Conservation (phyloP, 2,888 invertebrate genomes). For the Acronicta alni region DNA sequence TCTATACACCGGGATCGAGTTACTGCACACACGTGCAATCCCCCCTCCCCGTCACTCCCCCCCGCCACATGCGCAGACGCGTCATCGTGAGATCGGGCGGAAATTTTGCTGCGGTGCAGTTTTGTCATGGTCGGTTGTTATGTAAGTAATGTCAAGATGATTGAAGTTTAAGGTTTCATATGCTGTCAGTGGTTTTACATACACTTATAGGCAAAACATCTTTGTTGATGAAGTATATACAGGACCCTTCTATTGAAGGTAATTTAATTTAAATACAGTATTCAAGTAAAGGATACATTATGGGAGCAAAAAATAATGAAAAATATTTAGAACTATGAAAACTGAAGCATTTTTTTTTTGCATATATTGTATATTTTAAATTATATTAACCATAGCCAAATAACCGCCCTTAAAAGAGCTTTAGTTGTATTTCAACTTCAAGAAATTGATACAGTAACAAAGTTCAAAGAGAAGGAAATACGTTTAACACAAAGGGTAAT, state of each 20-base stretch:
- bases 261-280: not conserved
- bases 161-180: conserved; percentile 58
- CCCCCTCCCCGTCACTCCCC: conserved; percentile 45
- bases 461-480: not conserved
- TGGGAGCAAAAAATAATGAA: too few relatives aligned
- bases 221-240: not conserved
- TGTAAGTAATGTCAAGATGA: conserved; percentile 59
- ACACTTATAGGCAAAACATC: conserved; percentile 3
- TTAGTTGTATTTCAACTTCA: too few relatives aligned
- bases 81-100: conserved; percentile 53
- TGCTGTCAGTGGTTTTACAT: conserved; percentile 30
- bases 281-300: too few relatives aligned
- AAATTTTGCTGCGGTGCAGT: conserved; percentile 58
- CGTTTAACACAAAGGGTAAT: conserved; percentile 12
- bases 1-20: conserved; percentile 71
- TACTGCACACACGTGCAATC: conserved; percentile 76
- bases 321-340: too few relatives aligned
- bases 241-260: not conserved
- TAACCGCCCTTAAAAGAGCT: too few relatives aligned
- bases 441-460: not conserved
- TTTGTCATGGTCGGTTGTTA: conserved; percentile 57
- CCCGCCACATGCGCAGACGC: conserved; percentile 46
- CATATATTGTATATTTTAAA: too few relatives aligned
- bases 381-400: too few relatives aligned
- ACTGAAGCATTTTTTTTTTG: too few relatives aligned